Conservation (phyloP, 2,797 vertebrate genomes). For the Pseudochirops cupreus region DNA sequence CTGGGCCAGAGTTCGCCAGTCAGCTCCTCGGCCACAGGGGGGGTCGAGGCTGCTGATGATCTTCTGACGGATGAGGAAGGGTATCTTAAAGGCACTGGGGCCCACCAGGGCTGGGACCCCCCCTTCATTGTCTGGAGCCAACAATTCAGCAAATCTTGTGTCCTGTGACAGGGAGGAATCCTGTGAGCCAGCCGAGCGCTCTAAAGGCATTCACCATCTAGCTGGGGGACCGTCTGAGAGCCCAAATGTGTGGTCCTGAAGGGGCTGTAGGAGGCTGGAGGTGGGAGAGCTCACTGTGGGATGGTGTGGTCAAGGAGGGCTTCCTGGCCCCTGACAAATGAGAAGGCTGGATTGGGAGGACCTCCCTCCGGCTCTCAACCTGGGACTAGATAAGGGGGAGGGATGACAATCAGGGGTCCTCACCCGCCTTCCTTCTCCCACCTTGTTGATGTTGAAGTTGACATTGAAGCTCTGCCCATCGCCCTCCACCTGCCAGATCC, state of each 20-base stretch:
- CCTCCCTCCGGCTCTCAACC: not conserved
- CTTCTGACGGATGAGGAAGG: constrained; percentile 99
- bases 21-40: constrained; percentile 94
- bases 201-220: not conserved
- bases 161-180: constrained; percentile 86
- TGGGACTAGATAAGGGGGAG: not conserved
- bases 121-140: constrained; percentile 93
- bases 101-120: constrained; percentile 95
- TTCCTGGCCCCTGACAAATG: not conserved
- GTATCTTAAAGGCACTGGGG: constrained; percentile 99
- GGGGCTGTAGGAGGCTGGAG: not conserved
- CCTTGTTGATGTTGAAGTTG: constrained; percentile 98
- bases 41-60: constrained; percentile 99
- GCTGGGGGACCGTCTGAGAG: not conserved
- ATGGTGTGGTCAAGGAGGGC: not conserved
- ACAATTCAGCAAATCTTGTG: constrained; percentile 92
- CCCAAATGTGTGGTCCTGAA: not conserved
- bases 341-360: not conserved
- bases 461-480: constrained; percentile 97
- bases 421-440: constrained; percentile 76
- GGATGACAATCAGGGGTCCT: not conserved
- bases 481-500: constrained; percentile 99
- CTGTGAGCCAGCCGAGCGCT: not conserved
- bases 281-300: not conserved
- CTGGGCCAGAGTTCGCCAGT: constrained; percentile 98